Percentiles rank a stretch among this genome's conserved stretches.
phyloP scores from a whole-genome alignment of 2,888 invertebrate genomes.

The Latheticus oryzae region DNA sequence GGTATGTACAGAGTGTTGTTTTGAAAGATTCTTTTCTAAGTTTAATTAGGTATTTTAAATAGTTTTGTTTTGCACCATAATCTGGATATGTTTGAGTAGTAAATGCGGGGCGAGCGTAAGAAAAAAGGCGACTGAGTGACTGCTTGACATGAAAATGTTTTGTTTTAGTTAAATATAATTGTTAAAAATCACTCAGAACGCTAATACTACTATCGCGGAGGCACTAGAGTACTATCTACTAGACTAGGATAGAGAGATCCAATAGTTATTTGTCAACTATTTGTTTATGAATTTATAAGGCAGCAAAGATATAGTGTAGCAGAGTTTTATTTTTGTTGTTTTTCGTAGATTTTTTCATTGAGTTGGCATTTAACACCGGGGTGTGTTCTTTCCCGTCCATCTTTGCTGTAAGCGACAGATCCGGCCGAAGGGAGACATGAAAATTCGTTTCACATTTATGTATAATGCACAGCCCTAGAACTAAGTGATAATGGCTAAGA shows the following conservation, averaged over 20 bases:
- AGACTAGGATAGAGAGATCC: conserved; percentile 58
- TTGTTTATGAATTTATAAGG: conserved; percentile 61
- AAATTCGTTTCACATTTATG: conserved; percentile 39
- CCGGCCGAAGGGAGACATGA: conserved; percentile 28
- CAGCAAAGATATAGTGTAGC: conserved; percentile 62
- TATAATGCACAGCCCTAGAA: conserved; percentile 54
- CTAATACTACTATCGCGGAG: conserved; percentile 64
- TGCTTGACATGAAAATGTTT: conserved; percentile 41
- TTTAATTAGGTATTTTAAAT: conserved; percentile 54
- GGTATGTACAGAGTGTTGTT: conserved; percentile 49
- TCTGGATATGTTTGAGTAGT: conserved; percentile 65
- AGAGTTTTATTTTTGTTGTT: conserved; percentile 46
- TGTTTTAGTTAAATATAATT: too few species aligned
- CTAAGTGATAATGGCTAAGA: conserved; percentile 49
- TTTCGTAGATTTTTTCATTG: too few species aligned
- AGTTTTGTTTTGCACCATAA: conserved; percentile 62
- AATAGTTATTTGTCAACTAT: conserved; percentile 61
- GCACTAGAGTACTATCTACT: conserved; percentile 64
- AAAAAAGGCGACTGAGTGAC: conserved; percentile 54
- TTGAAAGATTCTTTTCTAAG: conserved; percentile 45
- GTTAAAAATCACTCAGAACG: conserved; percentile 51
- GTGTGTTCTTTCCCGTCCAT: conserved; percentile 27
- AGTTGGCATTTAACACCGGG: conserved; percentile 21
- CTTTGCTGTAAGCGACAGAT: conserved; percentile 38
- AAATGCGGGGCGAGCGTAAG: conserved; percentile 58